Evolutionary conservation across 37 sponge, comb jelly and placozoan genomes (phyloP), one percentile per base, ranked within the genome.

Genomic region (Ephydatia muelleri): DNA sequence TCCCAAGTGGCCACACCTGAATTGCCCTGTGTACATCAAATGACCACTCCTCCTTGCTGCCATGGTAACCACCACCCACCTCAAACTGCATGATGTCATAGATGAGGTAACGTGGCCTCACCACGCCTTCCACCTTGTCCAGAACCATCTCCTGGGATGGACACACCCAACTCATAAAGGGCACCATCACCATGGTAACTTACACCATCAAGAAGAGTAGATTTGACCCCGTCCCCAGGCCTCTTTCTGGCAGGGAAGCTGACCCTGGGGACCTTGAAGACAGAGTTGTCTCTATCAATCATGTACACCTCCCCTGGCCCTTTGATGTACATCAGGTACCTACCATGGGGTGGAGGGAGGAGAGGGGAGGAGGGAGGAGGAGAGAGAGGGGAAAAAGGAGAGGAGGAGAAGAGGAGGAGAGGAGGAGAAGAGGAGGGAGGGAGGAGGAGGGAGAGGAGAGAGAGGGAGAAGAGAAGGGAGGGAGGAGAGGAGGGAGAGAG

Each of bases 51-150:
- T n/a, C 64, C 21, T 31, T 23, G 80, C 1, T 25, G 29, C 30
- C 66, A 70, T 23, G 64, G 39, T 28, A 30, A 68, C 49, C 29
- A 36, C 34, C 43, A 73, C 75, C 32, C 29, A 93, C 93, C 76
- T 89, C 95, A 82, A 91, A 91, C 84, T 86, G 82, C 68, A 98
- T 91, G 80, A 96, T 80, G 89, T 98, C 97, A 70, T 98, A 96
- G 37, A 98, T 94, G 33, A 98, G 96, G 35, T 84, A 91, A 3
- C 93, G 84, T 21, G 97, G 97, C 66, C 86, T 80, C 33, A 78
- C 38, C 28, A 13, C 82, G 0, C 86, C 88, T 2, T 90, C 86
- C 19, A 66, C 79, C 72, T 91, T 98, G 37, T 98, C 96, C 25
- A 93, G 32, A 38, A 98, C 98, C 88, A 98, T 83, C 83, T 98